Conservation (phyloP, 2,797 vertebrate species). For the Bucorvus abyssinicus region DNA sequence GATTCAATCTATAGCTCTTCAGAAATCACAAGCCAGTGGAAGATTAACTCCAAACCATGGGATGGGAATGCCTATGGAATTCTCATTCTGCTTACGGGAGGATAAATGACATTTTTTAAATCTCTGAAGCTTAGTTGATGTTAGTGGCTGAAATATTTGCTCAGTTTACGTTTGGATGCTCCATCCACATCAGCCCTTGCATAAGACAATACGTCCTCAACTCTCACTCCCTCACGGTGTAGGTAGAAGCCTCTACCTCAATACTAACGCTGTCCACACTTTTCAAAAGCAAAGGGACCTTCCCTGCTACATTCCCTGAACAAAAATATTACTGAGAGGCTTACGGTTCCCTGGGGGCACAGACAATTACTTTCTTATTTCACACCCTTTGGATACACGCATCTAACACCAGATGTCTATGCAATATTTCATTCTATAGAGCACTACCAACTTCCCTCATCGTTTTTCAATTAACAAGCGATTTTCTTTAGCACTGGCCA, state of each 20-base stretch:
- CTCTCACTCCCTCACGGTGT: accelerated
- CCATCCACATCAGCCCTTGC: neutral
- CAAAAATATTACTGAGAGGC: neutral
- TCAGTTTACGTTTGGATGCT: neutral
- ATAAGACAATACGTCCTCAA: neutral
- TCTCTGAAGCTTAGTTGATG: neutral
- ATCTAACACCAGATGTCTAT: neutral
- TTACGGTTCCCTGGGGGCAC: neutral
- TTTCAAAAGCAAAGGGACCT: neutral
- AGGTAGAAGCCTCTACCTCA: neutral
- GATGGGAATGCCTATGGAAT: conserved; percentile 14
- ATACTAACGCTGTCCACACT: accelerated
- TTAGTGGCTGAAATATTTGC: neutral
- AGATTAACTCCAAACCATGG: conserved; percentile 19
- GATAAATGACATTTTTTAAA: neutral
- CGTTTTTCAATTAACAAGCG: neutral
- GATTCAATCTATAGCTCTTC: conserved; percentile 31
- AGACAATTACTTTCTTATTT: neutral
- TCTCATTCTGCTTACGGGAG: conserved; percentile 8
- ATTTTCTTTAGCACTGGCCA: neutral
- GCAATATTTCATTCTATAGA: neutral
- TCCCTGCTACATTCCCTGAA: neutral
- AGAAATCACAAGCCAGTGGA: conserved; percentile 27
- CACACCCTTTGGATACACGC: neutral
- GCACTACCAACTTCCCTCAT: neutral